A percentile compares a stretch with the other conserved stretches of the same genome.
These are phyloP conservation scores for Nomada fabriciana DNA, from an alignment of 2,888 invertebrate genomes.

Conservation along the genomic window DNA sequence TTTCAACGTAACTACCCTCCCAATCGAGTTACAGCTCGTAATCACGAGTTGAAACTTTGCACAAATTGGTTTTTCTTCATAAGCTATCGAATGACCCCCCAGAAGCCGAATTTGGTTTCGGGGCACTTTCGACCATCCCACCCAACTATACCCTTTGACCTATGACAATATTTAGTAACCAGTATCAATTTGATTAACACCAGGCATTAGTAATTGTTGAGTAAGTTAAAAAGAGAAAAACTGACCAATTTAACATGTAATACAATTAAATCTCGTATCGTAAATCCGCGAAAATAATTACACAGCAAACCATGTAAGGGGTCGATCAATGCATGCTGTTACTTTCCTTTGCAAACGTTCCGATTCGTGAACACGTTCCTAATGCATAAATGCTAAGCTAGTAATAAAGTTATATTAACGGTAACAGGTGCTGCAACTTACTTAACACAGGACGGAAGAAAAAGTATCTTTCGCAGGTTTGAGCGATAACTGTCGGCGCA, in stretches of 20 bases:
- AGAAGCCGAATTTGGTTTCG: no score
- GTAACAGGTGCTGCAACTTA: conserved; percentile 60
- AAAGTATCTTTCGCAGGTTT: conserved; percentile 32
- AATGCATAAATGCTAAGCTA: conserved; percentile 31
- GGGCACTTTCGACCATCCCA: no score
- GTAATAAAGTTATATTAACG: conserved; percentile 64
- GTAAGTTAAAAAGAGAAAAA: not conserved
- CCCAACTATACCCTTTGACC: no score
- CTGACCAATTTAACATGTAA: not conserved
- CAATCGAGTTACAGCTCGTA: no score
- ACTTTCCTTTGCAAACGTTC: conserved; percentile 6
- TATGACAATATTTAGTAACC: not conserved
- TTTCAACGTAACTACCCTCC: no score
- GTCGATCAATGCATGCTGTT: conserved; percentile 9
- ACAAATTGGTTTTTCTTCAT: no score
- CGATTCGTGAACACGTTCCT: conserved; percentile 27
- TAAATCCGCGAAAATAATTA: not conserved
- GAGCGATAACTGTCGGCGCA: conserved; percentile 30
- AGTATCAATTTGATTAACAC: not conserved
- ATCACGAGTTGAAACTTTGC: no score
- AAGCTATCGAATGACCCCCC: no score
- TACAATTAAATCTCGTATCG: not conserved
- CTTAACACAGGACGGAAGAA: conserved; percentile 30
- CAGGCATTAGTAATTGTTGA: not conserved
- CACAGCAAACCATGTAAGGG: not conserved